Base-by-base conservation (phyloP, 2,888 invertebrate genomes). In the Linnaemya tessellans region DNA sequence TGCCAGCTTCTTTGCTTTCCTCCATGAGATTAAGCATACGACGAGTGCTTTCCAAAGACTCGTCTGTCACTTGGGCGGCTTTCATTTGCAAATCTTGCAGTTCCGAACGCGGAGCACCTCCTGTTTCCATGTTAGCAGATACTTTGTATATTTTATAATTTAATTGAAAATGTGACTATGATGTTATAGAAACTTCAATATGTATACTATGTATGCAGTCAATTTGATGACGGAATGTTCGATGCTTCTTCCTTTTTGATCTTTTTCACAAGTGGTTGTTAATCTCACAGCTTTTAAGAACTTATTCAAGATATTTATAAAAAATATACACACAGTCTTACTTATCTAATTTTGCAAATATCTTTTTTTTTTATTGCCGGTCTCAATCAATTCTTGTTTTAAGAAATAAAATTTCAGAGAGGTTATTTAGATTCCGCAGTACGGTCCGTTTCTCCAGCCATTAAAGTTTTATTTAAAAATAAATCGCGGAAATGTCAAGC, bases 1-100 rank as follows among this genome's bases (percentile, higher is more conserved):
- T 91, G 9, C 91, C 91, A 13, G 91, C 91, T 82, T 91, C 91
- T 73, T 91, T 91, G 49, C 91, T 90, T 20, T 91, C 91, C 35
- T 91, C 91, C 91, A 91, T 88, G 2, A 90, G 60, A 13, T 70
- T 84, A 0, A 91, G 86, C 91, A 91, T 91, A 3, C 91, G 90
- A 0, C 91, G 89, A 0, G 91, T 91, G 75, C 91, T 91, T 70
- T 91, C 91, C 73, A 91, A 77, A 0, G 91, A 91, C 25, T 91
- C 91, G 86, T 91, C 91, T 9, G 90, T 89, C 65, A 91, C 90
- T 84, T 90, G 90, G 3, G 60, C 90, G 3, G 91, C 89, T 80
- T 91, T 91, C 0, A 90, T 78, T 85, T 91, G 91, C 80, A 91
- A 80, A 71, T 91, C 91, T 85, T 91, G 89, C 87, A 91, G 84